Percentiles rank a stretch among this genome's conserved stretches.
These are phyloP conservation scores for Pachymerium ferrugineum DNA, from an alignment of 2,888 invertebrate genomes.

Conservation along the genomic window DNA sequence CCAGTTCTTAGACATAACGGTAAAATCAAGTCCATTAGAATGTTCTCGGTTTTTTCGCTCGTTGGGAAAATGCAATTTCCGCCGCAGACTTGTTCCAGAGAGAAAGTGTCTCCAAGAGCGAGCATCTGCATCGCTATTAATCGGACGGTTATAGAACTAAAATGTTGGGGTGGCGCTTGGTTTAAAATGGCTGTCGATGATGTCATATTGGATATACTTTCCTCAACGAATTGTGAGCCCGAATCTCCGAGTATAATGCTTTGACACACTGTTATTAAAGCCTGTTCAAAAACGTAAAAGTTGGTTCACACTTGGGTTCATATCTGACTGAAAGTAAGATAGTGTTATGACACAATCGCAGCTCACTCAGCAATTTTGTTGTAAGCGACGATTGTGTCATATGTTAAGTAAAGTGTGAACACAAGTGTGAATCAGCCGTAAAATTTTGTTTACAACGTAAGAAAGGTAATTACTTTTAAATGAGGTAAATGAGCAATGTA, in stretches of 20 bases:
- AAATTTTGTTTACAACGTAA: neutral
- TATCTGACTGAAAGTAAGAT: too few species aligned
- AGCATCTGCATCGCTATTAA: conserved; percentile 91
- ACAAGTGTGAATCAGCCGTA: too few species aligned
- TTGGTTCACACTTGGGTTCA: too few species aligned
- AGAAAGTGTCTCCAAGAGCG: conserved; percentile 71
- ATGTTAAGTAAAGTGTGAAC: too few species aligned
- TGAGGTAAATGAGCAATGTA: conserved; percentile 93
- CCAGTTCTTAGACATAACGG: conserved; percentile 93
- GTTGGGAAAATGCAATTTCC: conserved; percentile 80
- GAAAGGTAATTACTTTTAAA: conserved; percentile 64
- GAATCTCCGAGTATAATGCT: conserved; percentile 66
- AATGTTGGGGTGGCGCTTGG: conserved; percentile 87
- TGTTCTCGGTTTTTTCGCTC: conserved; percentile 88
- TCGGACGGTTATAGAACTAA: conserved; percentile 93
- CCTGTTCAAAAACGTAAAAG: conserved; percentile 50
- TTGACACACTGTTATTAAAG: conserved; percentile 55
- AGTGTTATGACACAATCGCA: too few species aligned
- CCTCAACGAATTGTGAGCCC: conserved; percentile 56
- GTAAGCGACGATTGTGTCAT: too few species aligned
- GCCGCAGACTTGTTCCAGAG: conserved; percentile 91
- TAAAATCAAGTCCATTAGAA: conserved; percentile 92
- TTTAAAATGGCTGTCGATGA: conserved; percentile 69
- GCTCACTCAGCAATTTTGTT: too few species aligned
- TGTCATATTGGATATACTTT: conserved; percentile 61